phyloP scores from a whole-genome alignment of 2,888 invertebrate species.

The Corbicula japonica region DNA sequence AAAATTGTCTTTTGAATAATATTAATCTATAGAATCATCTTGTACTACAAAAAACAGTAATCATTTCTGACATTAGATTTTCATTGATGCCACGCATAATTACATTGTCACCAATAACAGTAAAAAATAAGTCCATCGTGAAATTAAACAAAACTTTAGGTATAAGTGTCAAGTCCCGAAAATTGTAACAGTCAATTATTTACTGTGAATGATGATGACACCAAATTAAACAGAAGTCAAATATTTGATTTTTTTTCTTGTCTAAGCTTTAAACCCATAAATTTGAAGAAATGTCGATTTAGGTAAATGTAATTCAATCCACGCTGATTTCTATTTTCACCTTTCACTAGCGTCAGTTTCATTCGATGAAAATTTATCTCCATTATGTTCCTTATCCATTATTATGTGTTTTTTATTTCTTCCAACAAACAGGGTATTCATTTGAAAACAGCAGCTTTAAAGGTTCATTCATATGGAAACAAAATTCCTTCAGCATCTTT shows the following conservation, averaged over 20 bases:
- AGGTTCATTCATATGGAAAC: too few relatives aligned
- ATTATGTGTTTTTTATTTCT: conserved; percentile 13
- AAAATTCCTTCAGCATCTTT: too few relatives aligned
- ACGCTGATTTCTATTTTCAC: conserved; percentile 20
- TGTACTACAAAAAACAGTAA: too few relatives aligned
- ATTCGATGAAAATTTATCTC: conserved; percentile 38
- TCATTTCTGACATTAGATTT: too few relatives aligned
- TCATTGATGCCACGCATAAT: conserved; percentile 23
- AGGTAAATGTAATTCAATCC: conserved; percentile 34
- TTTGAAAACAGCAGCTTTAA: too few relatives aligned
- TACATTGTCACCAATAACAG: conserved; percentile 18
- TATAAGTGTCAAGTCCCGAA: conserved; percentile 23
- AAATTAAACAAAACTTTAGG: conserved; percentile 17
- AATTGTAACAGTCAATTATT: conserved; percentile 26
- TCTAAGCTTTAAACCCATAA: conserved; percentile 9
- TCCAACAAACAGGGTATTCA: conserved; percentile 8
- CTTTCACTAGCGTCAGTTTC: conserved; percentile 23
- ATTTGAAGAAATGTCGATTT: conserved; percentile 30
- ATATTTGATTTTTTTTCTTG: conserved; percentile 24
- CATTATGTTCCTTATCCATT: conserved; percentile 9
- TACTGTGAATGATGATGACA: conserved; percentile 22
- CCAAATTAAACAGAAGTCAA: conserved; percentile 15
- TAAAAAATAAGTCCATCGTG: conserved; percentile 22
- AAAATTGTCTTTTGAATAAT: too few relatives aligned
- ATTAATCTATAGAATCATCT: too few relatives aligned